Base-by-base conservation (phyloP, 2,888 invertebrate species). In the Scaptomyza tumidula region DNA sequence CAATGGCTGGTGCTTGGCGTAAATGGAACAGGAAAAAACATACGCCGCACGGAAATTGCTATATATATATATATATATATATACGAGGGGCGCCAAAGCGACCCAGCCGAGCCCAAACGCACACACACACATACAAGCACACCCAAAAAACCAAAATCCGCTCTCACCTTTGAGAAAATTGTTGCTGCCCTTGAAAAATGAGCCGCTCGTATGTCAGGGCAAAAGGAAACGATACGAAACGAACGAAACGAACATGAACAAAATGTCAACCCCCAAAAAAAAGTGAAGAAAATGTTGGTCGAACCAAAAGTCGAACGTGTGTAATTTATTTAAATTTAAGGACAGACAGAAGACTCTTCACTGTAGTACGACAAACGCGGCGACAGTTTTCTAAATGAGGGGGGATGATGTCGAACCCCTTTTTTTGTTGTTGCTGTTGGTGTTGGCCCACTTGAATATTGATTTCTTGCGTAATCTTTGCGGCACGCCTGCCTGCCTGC, bases 381-480 rank as follows among this genome's bases (percentile, higher is more conserved):
- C 69, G 68, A 70, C 71, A 60, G 50, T 69, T 70, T 68, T 68
- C 49, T 19, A 44, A 59, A 16, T 24, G 33, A n/a, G 19, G 33
- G 14, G n/a, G 33, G 43, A 13, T 27, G n/a, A 46, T 59, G 50
- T 43, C 43, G 16, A 49, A 86, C 73, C 86, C 82, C 73, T 71
- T 86, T 88, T 24, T 37, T 41, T 41, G 0, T 16, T 9, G 0
- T 14, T 9, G 6, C 7, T 14, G 39, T 14, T 41, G 41, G 9
- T 27, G 54, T 44, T 70, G 80, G 50, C 66, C 88, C 84, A 82
- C 84, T 86, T 80, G 71, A 86, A 83, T 83, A 83, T 83, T 83
- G 82, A 88, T 83, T 83, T 83, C 88, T 83, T 83, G 80, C 88
- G 86, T 83, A 83, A 83, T 88, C 82, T 83, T 69, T 66, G 65